Conservation (phyloP, 1,140 invertebrate genomes). For the Tetranychus urticae region DNA sequence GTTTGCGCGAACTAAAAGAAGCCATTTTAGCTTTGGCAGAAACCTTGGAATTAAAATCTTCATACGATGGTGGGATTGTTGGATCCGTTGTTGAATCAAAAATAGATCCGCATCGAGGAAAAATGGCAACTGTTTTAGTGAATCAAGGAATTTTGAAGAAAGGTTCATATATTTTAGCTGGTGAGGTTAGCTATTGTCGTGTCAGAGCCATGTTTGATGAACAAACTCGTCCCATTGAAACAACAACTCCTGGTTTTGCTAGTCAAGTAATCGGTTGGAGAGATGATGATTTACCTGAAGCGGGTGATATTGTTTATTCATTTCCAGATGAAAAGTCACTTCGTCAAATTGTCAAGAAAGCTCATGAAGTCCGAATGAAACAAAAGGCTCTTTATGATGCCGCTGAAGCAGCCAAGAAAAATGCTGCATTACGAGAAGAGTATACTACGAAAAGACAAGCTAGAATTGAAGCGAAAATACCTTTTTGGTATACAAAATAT, state of each 20-base stretch:
- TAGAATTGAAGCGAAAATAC: background rate
- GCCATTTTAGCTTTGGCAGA: constrained; percentile 60
- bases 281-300: constrained; percentile 39
- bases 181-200: constrained; percentile 45
- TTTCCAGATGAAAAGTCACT: constrained; percentile 50
- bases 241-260: constrained; percentile 51
- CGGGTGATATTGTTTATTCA: constrained; percentile 64
- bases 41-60: constrained; percentile 49
- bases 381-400: constrained; percentile 26
- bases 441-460: background rate
- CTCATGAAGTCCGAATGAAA: constrained; percentile 31
- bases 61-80: constrained; percentile 59
- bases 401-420: constrained; percentile 33
- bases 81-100: constrained; percentile 70
- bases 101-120: constrained; percentile 41
- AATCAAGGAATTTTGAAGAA: constrained; percentile 65
- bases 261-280: constrained; percentile 73
- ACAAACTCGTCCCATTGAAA: constrained; percentile 34
- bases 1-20: constrained; percentile 27
- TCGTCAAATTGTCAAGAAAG: constrained; percentile 35
- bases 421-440: constrained; percentile 33
- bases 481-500: background rate
- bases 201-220: constrained; percentile 61
- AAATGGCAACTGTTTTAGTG: constrained; percentile 63
- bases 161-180: constrained; percentile 57